Conservation (phyloP, 2,113 vertebrate genomes). For the Xenus cinereus region DNA sequence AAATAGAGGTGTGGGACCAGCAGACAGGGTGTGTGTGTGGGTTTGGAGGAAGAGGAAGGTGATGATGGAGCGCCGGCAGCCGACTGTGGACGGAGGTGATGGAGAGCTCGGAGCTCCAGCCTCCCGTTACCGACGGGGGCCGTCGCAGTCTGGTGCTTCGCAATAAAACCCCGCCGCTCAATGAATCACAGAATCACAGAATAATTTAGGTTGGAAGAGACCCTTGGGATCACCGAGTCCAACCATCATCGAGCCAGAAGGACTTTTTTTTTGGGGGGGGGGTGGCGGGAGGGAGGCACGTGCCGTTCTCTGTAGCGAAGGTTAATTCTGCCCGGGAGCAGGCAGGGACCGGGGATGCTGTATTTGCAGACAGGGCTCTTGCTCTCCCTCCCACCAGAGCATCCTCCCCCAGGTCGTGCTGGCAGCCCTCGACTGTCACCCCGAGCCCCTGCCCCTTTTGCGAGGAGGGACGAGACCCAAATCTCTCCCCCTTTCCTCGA, state of each 20-base stretch:
- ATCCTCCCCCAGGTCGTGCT: not conserved
- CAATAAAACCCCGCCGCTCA: rapidly evolving
- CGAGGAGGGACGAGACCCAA: not conserved
- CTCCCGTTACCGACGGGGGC: not conserved
- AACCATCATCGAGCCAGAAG: no score
- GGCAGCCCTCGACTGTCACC: not conserved
- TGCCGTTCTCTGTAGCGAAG: rapidly evolving
- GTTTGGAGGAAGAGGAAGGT: not conserved
- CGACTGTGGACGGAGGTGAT: rapidly evolving
- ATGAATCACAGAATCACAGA: no score
- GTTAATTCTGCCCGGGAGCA: rapidly evolving
- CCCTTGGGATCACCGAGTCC: no score
- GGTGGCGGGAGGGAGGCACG: not conserved
- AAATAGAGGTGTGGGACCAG: not conserved
- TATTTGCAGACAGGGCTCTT: not conserved
- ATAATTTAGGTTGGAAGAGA: no score
- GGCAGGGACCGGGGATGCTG: no score
- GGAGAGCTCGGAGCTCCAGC: not conserved
- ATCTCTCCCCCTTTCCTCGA: not conserved
- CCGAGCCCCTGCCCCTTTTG: not conserved
- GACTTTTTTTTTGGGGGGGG: not conserved
- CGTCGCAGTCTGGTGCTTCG: not conserved
- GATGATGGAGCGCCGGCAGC: not conserved
- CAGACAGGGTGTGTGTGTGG: not conserved
- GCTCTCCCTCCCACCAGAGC: not conserved